Percentiles rank a stretch among this genome's conserved stretches.
phyloP scores from a whole-genome alignment of 2,888 invertebrate species.

The Chloroclystis v-ata region DNA sequence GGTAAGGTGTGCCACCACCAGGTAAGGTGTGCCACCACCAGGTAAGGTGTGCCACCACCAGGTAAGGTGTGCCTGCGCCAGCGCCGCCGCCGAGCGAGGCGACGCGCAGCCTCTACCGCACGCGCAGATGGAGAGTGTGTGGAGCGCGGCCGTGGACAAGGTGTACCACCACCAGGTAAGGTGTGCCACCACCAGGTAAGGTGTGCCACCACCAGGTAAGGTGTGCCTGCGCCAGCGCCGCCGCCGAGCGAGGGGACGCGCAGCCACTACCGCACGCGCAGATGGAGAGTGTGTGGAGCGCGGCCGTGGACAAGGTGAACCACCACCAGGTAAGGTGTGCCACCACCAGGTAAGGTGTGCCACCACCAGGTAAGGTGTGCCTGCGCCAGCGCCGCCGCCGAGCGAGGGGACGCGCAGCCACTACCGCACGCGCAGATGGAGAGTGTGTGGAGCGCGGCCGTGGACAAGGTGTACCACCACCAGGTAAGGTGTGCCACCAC shows the following conservation, averaged over 20 bases:
- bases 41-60: no score
- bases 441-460: neutral
- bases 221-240: neutral
- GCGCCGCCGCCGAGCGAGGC: slow-evolving; percentile 56
- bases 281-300: neutral
- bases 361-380: no score
- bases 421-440: neutral
- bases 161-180: slow-evolving; percentile 52
- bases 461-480: no score
- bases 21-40: no score
- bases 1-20: no score
- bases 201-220: slow-evolving; percentile 52
- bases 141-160: slow-evolving; percentile 81
- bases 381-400: no score
- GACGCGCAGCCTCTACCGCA: slow-evolving; percentile 60
- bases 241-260: neutral
- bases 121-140: slow-evolving; percentile 53
- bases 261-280: neutral
- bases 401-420: no score
- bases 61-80: slow-evolving; percentile 56
- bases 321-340: slow-evolving; percentile 80
- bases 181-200: slow-evolving; percentile 77
- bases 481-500: no score
- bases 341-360: slow-evolving; percentile 52
- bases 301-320: no score